Evolutionary conservation across 2,888 invertebrate genomes (phyloP).

Genomic region (Sphaerophoria taeniata): DNA sequence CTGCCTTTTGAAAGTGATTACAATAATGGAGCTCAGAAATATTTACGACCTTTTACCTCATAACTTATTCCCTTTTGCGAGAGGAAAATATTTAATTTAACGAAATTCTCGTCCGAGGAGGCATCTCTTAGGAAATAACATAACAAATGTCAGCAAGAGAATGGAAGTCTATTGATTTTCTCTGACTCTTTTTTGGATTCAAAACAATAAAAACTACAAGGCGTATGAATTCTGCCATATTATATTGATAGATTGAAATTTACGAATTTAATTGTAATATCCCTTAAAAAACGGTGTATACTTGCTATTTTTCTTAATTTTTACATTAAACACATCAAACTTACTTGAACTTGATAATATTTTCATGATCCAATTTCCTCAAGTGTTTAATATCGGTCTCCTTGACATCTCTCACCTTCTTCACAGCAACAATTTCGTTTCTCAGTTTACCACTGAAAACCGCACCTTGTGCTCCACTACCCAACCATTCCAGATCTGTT

Average conservation of each 20-base stretch:
- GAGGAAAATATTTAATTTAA: too few species aligned
- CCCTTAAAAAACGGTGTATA: slow-evolving; percentile 17
- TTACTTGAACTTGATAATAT: slow-evolving; percentile 90
- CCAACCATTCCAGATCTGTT: slow-evolving; percentile 93
- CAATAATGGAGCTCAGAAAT: not conserved
- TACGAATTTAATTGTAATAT: too few species aligned
- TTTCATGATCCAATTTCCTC: slow-evolving; percentile 96
- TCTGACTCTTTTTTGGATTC: too few species aligned
- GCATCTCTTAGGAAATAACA: too few species aligned
- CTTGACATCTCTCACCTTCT: slow-evolving; percentile 95
- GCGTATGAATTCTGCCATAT: too few species aligned
- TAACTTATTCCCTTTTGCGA: too few species aligned
- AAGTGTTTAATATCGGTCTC: slow-evolving; percentile 97
- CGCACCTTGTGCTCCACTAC: slow-evolving; percentile 97
- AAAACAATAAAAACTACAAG: too few species aligned
- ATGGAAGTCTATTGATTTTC: too few species aligned
- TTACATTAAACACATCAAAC: slow-evolving; percentile 62
- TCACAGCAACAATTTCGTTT: slow-evolving; percentile 96
- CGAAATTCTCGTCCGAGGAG: too few species aligned
- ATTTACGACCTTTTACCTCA: too few species aligned
- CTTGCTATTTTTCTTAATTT: not conserved
- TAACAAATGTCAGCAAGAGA: too few species aligned
- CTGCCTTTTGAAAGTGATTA: slow-evolving; percentile 40
- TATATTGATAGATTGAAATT: too few species aligned
- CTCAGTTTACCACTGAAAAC: slow-evolving; percentile 94